These are phyloP conservation scores for Drosophila kohkoa DNA, from an alignment of 1,140 invertebrate genomes.

Conservation along the genomic window DNA sequence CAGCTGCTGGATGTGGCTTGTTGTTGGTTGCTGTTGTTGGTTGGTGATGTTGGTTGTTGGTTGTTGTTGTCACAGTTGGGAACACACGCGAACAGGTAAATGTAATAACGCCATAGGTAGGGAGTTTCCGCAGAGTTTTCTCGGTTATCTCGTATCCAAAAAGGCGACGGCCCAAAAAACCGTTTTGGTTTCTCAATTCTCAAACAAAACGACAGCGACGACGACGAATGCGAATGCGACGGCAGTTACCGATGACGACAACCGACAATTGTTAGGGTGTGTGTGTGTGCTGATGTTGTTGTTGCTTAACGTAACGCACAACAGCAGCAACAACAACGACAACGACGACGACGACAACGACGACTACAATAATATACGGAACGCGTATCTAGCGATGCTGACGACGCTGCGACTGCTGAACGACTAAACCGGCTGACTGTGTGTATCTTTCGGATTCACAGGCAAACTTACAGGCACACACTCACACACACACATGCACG, in stretches of 20 bases:
- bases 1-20: background rate
- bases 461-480: slow-evolving; percentile 30
- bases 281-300: slow-evolving; percentile 31
- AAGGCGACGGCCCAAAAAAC: slow-evolving; percentile 50
- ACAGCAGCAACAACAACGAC: slow-evolving; percentile 39
- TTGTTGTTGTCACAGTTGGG: slow-evolving; percentile 28
- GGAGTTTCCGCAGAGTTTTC: slow-evolving; percentile 36
- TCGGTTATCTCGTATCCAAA: slow-evolving; percentile 60
- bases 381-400: slow-evolving; percentile 70
- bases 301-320: slow-evolving; percentile 48
- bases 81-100: slow-evolving; percentile 59
- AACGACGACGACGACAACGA: slow-evolving; percentile 16
- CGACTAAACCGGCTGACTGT: slow-evolving; percentile 74
- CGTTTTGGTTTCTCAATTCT: slow-evolving; percentile 5
- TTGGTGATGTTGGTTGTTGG: background rate
- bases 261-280: slow-evolving; percentile 15
- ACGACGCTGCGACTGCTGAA: slow-evolving; percentile 76
- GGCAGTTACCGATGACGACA: slow-evolving; percentile 39
- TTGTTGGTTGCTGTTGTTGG: background rate
- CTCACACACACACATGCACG: slow-evolving; percentile 21
- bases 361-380: slow-evolving; percentile 32
- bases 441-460: slow-evolving; percentile 44
- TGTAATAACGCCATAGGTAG: slow-evolving; percentile 44
- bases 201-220: slow-evolving; percentile 25
- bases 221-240: slow-evolving; percentile 31